Conservation (phyloP, 2,113 vertebrate genomes). For the Motacilla tschutschensis region DNA sequence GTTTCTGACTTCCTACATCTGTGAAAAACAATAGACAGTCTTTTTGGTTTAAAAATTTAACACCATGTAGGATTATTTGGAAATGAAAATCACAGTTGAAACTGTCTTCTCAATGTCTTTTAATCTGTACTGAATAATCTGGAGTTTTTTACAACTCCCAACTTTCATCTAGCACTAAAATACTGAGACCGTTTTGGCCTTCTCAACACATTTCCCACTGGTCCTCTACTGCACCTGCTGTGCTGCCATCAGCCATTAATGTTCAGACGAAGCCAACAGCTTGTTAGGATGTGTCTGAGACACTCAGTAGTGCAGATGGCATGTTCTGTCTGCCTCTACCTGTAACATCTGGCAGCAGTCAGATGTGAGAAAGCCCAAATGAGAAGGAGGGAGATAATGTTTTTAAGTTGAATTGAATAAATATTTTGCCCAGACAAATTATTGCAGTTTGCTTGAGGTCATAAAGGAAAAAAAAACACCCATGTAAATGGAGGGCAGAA, state of each 20-base stretch:
- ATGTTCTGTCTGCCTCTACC: constrained; percentile 25
- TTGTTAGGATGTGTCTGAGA: not conserved
- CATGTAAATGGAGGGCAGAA: not conserved
- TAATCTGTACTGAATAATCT: not conserved
- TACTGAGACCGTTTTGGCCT: not conserved
- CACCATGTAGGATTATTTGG: not conserved
- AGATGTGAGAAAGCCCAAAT: constrained; percentile 29
- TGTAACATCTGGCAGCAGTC: constrained; percentile 53
- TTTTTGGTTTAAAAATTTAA: not conserved
- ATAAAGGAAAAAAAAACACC: not conserved
- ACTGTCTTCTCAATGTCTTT: not conserved
- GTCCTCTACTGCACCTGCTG: constrained; percentile 5
- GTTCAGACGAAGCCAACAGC: not conserved
- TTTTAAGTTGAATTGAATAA: not conserved
- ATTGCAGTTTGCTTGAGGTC: not conserved
- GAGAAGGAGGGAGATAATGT: not conserved
- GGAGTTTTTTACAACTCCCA: not conserved
- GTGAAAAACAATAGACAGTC: not conserved
- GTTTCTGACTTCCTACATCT: not conserved
- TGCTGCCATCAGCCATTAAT: constrained; percentile 39
- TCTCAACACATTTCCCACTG: not conserved
- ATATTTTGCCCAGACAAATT: not conserved
- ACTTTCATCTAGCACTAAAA: not conserved
- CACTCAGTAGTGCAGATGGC: not conserved
- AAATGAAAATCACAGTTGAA: not conserved